A percentile compares a stretch with the other conserved stretches of the same genome.
These are phyloP conservation scores for Trimorus sp. DNA, from an alignment of 2,888 invertebrate species.

Conservation along the genomic window DNA sequence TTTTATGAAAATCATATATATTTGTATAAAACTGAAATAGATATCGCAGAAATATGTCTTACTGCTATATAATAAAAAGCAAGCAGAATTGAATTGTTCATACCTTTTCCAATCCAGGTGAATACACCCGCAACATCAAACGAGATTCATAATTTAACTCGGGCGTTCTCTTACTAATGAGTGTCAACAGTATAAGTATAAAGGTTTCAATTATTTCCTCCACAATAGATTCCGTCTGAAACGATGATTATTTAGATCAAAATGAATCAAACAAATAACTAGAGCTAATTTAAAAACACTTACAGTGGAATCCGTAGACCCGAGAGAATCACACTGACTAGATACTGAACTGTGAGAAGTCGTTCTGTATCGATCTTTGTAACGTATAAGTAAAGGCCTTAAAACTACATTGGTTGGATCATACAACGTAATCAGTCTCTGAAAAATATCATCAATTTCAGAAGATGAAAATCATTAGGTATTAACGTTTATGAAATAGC, in stretches of 20 bases:
- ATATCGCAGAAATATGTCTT: too few relatives aligned
- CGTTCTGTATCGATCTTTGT: conserved; percentile 76
- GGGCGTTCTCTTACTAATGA: conserved; percentile 79
- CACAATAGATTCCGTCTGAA: conserved; percentile 76
- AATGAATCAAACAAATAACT: too few relatives aligned
- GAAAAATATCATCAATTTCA: conserved; percentile 33
- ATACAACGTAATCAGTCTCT: conserved; percentile 83
- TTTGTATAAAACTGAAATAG: conserved; percentile 9
- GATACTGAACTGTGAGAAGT: conserved; percentile 82
- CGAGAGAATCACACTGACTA: conserved; percentile 82
- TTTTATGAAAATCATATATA: too few relatives aligned
- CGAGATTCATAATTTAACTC: conserved; percentile 72
- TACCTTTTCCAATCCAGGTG: conserved; percentile 74
- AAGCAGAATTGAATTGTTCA: conserved; percentile 37
- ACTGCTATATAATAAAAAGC: conserved; percentile 12
- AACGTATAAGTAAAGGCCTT: conserved; percentile 81
- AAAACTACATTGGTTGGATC: conserved; percentile 85
- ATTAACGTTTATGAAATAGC: too few relatives aligned
- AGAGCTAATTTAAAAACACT: conserved; percentile 40
- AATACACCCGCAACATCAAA: conserved; percentile 73
- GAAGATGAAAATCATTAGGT: too few relatives aligned
- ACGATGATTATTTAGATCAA: conserved; percentile 14
- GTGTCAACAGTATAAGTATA: conserved; percentile 81
- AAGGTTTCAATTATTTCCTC: conserved; percentile 83
- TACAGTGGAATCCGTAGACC: conserved; percentile 78